These are phyloP conservation scores for Drosophila pseudoobscura DNA, from an alignment of 1,140 invertebrate species.

Conservation along the genomic window DNA sequence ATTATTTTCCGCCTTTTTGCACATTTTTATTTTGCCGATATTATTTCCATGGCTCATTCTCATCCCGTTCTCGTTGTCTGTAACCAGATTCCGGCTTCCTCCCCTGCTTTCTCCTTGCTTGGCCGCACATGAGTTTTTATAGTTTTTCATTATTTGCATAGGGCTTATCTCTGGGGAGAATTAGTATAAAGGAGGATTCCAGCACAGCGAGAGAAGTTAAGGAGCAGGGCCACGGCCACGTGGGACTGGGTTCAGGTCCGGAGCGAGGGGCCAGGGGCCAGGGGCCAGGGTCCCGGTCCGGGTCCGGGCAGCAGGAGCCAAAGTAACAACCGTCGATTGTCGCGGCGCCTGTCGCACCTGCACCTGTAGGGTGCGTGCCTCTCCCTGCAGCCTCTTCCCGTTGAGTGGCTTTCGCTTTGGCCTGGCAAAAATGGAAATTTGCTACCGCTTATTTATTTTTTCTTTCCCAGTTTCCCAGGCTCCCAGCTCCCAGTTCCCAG, in stretches of 20 bases:
- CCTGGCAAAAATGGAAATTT: constrained; percentile 76
- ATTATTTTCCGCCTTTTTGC: constrained; percentile 78
- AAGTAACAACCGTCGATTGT: constrained; percentile 67
- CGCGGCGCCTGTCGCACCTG: constrained; percentile 63
- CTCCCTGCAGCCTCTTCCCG: neutral
- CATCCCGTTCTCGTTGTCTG: constrained; percentile 18
- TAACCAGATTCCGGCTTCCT: constrained; percentile 32
- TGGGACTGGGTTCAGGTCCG: constrained; percentile 5
- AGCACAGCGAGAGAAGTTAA: constrained; percentile 15
- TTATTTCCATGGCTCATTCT: constrained; percentile 59
- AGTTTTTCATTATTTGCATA: constrained; percentile 82
- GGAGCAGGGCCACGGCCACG: neutral
- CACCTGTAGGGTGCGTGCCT: constrained; percentile 35
- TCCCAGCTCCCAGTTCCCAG: constrained; percentile 9
- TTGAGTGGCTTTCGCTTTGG: constrained; percentile 57
- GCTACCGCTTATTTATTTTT: constrained; percentile 79
- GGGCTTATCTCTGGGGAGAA: constrained; percentile 73
- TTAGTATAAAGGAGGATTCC: constrained; percentile 43
- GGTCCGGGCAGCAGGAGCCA: constrained; percentile 25
- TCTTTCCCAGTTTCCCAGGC: constrained; percentile 15
- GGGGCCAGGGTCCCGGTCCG: constrained; percentile 3
- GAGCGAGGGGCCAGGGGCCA: constrained; percentile 6
- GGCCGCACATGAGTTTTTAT: constrained; percentile 75
- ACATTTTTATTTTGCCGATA: constrained; percentile 78
- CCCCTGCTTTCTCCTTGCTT: constrained; percentile 34